phyloP scores from a whole-genome alignment of 1,140 invertebrate genomes.

The Radopholus similis region DNA sequence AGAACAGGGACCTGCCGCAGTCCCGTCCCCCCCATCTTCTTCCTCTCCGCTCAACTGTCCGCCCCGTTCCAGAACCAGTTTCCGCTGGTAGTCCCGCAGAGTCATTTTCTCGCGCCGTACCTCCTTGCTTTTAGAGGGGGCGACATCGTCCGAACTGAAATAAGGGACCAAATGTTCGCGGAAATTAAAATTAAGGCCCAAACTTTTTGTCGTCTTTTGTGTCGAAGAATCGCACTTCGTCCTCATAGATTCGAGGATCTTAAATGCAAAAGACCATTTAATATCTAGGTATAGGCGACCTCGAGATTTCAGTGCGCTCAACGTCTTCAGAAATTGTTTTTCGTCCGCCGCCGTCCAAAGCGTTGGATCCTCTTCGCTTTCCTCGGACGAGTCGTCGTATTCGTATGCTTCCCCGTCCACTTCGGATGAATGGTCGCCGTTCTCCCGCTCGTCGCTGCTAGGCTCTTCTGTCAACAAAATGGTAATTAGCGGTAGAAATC shows the following conservation, averaged over 20 bases:
- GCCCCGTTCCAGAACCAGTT: conserved; percentile 71
- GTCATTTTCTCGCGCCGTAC: conserved; percentile 61
- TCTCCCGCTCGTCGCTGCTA: too few relatives aligned
- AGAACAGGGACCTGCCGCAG: conserved; percentile 50
- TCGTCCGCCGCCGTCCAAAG: conserved; percentile 69
- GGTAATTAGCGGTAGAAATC: too few relatives aligned
- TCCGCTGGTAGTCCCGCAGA: conserved; percentile 76
- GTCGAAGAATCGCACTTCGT: background rate
- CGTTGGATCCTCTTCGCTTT: conserved; percentile 31
- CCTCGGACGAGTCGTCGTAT: too few relatives aligned
- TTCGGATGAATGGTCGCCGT: too few relatives aligned
- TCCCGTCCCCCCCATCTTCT: background rate
- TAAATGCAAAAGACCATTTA: background rate
- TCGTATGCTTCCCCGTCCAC: too few relatives aligned
- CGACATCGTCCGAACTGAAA: background rate
- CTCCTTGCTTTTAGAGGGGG: background rate
- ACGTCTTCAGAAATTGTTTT: conserved; percentile 78
- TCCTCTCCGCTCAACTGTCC: conserved; percentile 62
- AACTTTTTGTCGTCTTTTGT: background rate
- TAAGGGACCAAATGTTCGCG: background rate
- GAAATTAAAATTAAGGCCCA: background rate
- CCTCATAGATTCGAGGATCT: background rate
- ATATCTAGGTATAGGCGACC: background rate
- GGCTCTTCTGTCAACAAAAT: too few relatives aligned
- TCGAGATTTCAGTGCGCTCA: conserved; percentile 72